Evolutionary conservation across 1,140 invertebrate genomes (phyloP).

Genomic region (Pachypeltis micranthus): DNA sequence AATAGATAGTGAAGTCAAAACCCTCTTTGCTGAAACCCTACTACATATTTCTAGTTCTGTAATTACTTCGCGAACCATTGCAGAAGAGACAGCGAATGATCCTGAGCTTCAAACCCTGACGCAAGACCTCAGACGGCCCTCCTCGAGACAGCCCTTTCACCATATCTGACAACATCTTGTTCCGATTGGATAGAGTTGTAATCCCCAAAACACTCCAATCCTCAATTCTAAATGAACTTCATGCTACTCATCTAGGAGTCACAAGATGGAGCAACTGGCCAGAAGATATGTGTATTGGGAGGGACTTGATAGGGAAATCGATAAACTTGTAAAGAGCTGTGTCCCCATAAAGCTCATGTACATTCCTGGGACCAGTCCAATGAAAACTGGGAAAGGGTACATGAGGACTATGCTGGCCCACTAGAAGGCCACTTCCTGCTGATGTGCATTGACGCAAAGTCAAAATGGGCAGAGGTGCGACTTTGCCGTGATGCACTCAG

Average conservation of each 20-base stretch:
- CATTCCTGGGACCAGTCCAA: constrained; percentile 30
- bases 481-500: too few species aligned
- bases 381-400: too few species aligned
- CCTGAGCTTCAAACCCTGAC: neutral
- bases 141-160: neutral
- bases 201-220: constrained; percentile 9
- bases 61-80: neutral
- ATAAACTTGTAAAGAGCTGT: constrained; percentile 27
- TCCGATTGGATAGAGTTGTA: neutral
- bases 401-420: constrained; percentile 31
- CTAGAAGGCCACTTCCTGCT: too few species aligned
- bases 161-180: neutral
- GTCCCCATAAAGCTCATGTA: constrained; percentile 22
- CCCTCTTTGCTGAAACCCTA: neutral
- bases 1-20: neutral
- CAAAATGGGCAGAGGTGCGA: too few species aligned
- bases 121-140: neutral
- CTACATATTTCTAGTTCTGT: neutral
- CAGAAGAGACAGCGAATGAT: neutral
- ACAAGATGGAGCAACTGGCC: too few species aligned
- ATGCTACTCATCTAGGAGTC: constrained; percentile 24
- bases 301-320: too few species aligned
- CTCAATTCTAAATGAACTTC: too few species aligned
- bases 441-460: too few species aligned
- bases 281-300: too few species aligned